Conservation (phyloP, 2,888 invertebrate species). For the Epirrita christyi region DNA sequence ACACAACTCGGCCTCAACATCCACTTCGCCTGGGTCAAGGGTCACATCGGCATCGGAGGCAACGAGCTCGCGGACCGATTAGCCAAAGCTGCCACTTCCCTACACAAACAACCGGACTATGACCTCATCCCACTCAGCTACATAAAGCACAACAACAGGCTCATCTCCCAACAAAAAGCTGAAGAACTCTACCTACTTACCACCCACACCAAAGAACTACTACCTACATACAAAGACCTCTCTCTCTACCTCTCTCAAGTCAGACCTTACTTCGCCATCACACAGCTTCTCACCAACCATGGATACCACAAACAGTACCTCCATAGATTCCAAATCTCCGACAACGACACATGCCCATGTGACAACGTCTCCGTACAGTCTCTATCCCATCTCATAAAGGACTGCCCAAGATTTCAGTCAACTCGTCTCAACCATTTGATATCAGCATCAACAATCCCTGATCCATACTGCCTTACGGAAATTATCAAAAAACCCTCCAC, state of each 20-base stretch:
- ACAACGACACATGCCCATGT: too few species aligned
- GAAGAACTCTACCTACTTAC: not conserved
- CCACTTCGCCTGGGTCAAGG: slow-evolving; percentile 28
- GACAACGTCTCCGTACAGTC: too few species aligned
- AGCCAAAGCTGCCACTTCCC: slow-evolving; percentile 17
- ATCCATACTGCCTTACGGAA: too few species aligned
- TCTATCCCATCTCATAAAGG: too few species aligned
- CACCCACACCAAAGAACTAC: not conserved
- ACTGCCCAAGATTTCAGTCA: too few species aligned
- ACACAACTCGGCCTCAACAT: not conserved
- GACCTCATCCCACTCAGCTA: not conserved
- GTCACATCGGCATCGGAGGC: slow-evolving; percentile 22
- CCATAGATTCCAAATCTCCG: not conserved
- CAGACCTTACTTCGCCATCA: not conserved
- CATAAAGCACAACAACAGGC: not conserved
- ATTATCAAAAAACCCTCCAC: too few species aligned
- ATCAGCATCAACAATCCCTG: too few species aligned
- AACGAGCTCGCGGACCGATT: slow-evolving; percentile 29
- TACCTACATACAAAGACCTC: not conserved
- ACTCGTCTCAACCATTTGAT: too few species aligned
- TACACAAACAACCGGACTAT: not conserved
- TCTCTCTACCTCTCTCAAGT: not conserved
- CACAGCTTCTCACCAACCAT: not conserved
- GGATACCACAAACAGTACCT: slow-evolving; percentile 6
- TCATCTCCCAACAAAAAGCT: not conserved